These are phyloP conservation scores for Acleris cristana DNA, from an alignment of 2,888 invertebrate species.

Conservation along the genomic window DNA sequence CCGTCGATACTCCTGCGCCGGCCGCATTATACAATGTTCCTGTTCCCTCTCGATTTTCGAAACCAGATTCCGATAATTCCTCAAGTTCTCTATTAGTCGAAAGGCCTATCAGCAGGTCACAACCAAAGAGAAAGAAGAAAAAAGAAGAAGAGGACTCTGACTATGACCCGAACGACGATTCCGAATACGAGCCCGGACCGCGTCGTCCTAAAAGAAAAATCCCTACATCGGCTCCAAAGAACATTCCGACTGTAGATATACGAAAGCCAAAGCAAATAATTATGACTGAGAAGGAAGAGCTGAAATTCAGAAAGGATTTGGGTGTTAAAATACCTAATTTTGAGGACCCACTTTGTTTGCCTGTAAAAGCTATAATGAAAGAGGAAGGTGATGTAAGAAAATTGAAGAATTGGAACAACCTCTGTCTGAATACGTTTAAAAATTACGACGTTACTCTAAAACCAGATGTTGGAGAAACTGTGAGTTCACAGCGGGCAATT, in stretches of 20 bases:
- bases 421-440: slow-evolving; percentile 68
- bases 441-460: slow-evolving; percentile 55
- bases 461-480: slow-evolving; percentile 55
- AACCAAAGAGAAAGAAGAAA: slow-evolving; percentile 48
- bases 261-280: slow-evolving; percentile 22
- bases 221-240: slow-evolving; percentile 39
- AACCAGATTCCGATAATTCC: slow-evolving; percentile 33
- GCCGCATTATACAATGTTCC: slow-evolving; percentile 14
- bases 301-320: slow-evolving; percentile 49
- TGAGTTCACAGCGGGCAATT: slow-evolving; percentile 59
- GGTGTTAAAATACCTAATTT: slow-evolving; percentile 70
- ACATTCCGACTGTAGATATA: slow-evolving; percentile 35
- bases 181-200: slow-evolving; percentile 48
- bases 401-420: slow-evolving; percentile 68
- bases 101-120: slow-evolving; percentile 45
- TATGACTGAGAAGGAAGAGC: slow-evolving; percentile 35
- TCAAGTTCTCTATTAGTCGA: slow-evolving; percentile 53
- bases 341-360: slow-evolving; percentile 72
- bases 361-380: slow-evolving; percentile 60
- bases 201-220: slow-evolving; percentile 46
- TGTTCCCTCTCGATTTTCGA: not conserved
- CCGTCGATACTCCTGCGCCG: slow-evolving; percentile 28
- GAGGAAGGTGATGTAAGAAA: slow-evolving; percentile 55
- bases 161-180: slow-evolving; percentile 61
- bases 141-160: slow-evolving; percentile 67